A percentile compares a stretch with the other conserved stretches of the same genome.
Evolutionary conservation across 2,113 vertebrate genomes (phyloP).

Genomic region (Protobothrops mucrosquamatus): DNA sequence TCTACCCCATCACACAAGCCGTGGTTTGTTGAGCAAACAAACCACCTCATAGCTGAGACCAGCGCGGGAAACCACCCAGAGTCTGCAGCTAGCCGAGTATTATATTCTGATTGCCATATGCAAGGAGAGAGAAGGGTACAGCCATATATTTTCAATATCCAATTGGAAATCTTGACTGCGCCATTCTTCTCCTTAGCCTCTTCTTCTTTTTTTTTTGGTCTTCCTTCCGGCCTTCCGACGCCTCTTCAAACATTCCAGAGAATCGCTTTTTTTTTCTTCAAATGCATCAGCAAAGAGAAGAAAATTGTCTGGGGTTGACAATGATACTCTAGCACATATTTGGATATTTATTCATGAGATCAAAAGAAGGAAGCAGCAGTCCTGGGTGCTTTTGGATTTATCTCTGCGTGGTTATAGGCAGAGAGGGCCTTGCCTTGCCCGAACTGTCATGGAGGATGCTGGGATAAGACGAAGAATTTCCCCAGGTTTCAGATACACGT

Average conservation of each 20-base stretch:
- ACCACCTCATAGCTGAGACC: background rate
- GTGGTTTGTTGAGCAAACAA: background rate
- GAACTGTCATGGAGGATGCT: slow-evolving; percentile 69
- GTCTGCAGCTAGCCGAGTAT: background rate
- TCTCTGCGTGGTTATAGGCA: slow-evolving; percentile 61
- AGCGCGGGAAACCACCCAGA: background rate
- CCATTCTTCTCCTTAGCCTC: background rate
- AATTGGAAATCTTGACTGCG: background rate
- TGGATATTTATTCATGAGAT: slow-evolving; percentile 62
- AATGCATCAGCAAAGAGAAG: slow-evolving; percentile 36
- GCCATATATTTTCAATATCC: background rate
- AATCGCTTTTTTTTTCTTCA: slow-evolving; percentile 40
- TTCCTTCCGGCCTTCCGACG: slow-evolving; percentile 33
- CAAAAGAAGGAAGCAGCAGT: slow-evolving; percentile 71
- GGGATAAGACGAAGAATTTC: slow-evolving; percentile 73
- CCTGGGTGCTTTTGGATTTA: slow-evolving; percentile 68
- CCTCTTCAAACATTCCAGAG: slow-evolving; percentile 42
- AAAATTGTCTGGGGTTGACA: slow-evolving; percentile 41
- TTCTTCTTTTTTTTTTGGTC: background rate
- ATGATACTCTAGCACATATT: slow-evolving; percentile 36
- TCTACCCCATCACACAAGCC: background rate
- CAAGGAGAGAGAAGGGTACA: background rate
- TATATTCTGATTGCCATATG: background rate
- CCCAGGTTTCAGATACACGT: slow-evolving; percentile 70
- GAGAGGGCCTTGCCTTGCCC: slow-evolving; percentile 39